Percentiles rank a stretch among this genome's conserved stretches.
These are phyloP conservation scores for silkworm (Bombyx mori) DNA, from an alignment of 1,140 invertebrate genomes.

Conservation along the genomic window DNA sequence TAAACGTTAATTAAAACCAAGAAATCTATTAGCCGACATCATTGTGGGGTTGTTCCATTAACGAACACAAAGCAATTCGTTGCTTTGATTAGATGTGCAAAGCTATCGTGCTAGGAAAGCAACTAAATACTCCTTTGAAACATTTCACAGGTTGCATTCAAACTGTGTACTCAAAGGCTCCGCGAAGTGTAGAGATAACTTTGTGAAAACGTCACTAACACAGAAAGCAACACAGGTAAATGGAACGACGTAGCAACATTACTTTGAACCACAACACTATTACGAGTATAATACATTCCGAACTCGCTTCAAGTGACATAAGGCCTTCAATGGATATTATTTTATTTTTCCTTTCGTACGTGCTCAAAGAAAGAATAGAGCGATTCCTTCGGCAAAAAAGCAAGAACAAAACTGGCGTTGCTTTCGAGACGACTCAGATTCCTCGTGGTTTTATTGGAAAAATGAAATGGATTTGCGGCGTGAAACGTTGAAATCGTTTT, in stretches of 20 bases:
- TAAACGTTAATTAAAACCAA: too few species aligned
- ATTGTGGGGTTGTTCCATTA: too few species aligned
- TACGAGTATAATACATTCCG: too few species aligned
- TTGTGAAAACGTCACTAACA: conserved; percentile 21
- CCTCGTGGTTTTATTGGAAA: background rate
- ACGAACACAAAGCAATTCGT: too few species aligned
- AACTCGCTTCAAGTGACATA: conserved; percentile 6
- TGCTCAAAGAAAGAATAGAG: conserved; percentile 13
- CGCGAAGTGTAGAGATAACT: conserved; percentile 25
- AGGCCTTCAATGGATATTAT: conserved; percentile 15
- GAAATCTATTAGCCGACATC: too few species aligned
- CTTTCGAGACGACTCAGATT: conserved; percentile 6
- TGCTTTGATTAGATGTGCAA: too few species aligned
- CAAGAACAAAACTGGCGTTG: conserved; percentile 9
- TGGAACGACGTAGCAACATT: conserved; percentile 10
- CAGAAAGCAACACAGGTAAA: conserved; percentile 22
- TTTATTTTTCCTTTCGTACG: conserved; percentile 21
- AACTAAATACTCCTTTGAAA: background rate
- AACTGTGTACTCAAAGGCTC: conserved; percentile 14
- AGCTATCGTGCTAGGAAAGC: too few species aligned
- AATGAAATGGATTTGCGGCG: conserved; percentile 1
- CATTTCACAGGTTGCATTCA: conserved; percentile 17
- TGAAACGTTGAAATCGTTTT: too few species aligned
- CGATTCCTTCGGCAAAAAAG: conserved; percentile 15
- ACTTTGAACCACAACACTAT: conserved; percentile 16